Base-by-base conservation (phyloP, 2,888 invertebrate species). In the Drosophila nr. perissopoda region DNA sequence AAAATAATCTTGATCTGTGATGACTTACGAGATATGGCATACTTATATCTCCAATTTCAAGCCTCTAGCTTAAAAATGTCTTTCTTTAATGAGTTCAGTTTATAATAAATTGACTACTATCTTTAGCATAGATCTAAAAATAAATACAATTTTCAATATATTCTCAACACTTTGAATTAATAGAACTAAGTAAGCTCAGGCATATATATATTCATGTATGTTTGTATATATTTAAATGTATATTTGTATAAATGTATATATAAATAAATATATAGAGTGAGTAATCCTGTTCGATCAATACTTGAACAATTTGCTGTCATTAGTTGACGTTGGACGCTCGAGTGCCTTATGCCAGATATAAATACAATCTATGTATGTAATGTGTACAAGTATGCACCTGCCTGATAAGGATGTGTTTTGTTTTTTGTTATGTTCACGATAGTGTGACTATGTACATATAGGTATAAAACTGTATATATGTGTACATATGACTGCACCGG, bases 321-420 rank as follows among this genome's bases (percentile, higher is more conserved):
- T 36, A 48, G 36, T 11, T 70, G 64, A 66, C 60, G 75, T 38
- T 53, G 13, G 29, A 25, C 36, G 51, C 36, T 60, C 61, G 53
- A 76, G 53, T 76, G 59, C 25, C 59, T 27, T 18, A 25, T 34
- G 34, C 33, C 40, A 38, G 18, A 52, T 54, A 49, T 53, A 62
- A 52, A 54, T 46, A 64, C 29, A 63, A 63, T 63, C 49, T 46
- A 54, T 58, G 54, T 10, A 10, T 31, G 31, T 31, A 18, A 48
- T 18, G 34, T 53, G 33, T 48, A n/a, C 25, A 18, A 36, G 2
- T 54, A 52, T 63, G 48, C 54, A 69, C 72, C 72, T 71, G 78
- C 72, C 72, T 71, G 78, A 78, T 80, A 76, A 78, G 76, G 61
- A 61, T 38, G 33, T n/a, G 0, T 16, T 49, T 49, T 8, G n/a